Percentiles rank a stretch among this genome's conserved stretches.
phyloP scores from a whole-genome alignment of 2,113 vertebrate genomes.

The Burhinus oedicnemus region DNA sequence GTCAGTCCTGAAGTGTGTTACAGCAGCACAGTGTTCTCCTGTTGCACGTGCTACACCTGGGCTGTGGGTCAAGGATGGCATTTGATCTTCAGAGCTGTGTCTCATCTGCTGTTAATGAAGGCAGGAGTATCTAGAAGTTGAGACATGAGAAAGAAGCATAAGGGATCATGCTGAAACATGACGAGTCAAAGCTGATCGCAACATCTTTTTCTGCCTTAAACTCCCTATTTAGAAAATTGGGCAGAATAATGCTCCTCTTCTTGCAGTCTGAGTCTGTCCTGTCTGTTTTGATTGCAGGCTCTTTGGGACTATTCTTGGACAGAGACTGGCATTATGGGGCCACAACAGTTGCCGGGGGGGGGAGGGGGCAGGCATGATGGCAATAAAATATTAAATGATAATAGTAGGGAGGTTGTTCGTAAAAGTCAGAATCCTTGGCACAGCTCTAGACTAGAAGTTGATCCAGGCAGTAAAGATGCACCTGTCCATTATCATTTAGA shows the following conservation, averaged over 20 bases:
- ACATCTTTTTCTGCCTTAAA: not conserved
- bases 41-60: not conserved
- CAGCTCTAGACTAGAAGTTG: not conserved
- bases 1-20: not conserved
- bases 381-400: not conserved
- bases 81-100: not conserved
- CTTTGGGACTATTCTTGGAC: not conserved
- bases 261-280: not conserved
- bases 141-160: not conserved
- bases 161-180: not conserved
- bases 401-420: not conserved
- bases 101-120: not conserved
- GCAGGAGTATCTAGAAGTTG: not conserved
- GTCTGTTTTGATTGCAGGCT: not conserved
- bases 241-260: not conserved
- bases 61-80: not conserved
- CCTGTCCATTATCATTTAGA: not conserved
- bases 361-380: too few species aligned
- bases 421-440: not conserved
- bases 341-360: not conserved
- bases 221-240: not conserved
- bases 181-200: not conserved
- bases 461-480: not conserved
- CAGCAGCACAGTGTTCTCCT: not conserved
- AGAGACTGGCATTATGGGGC: too few species aligned